Evolutionary conservation across 2,113 vertebrate species (phyloP), one percentile per base, ranked within the genome.

Genomic region (Colinus virginianus): DNA sequence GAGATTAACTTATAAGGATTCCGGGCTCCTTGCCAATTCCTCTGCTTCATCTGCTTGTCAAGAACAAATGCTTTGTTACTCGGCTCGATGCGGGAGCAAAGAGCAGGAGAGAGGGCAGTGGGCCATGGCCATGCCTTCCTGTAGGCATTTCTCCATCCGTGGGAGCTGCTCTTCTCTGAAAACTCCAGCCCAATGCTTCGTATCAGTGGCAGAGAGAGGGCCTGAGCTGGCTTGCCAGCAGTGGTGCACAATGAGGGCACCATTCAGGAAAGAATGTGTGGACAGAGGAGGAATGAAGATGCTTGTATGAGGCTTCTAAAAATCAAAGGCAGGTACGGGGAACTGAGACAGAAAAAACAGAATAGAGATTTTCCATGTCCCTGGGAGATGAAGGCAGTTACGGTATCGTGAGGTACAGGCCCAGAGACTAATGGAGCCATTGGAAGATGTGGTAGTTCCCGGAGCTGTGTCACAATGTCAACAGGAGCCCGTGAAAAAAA

Each of bases 1-100:
- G 78, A 93, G 76, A 95, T 91, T 85, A 93, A 94, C 85, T 78
- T 93, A 83, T 88, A 93, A 82, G 42, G 46, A 88, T 83, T 86
- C 77, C 0, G 0, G 92, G 90, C 88, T 96, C 32, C 43, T 91
- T 91, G 92, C 91, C 96, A 96, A 17, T 91, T 90, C 72, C n/a
- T 64, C 58, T n/a, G n/a, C n/a, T 66, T 51, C 88, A 90, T 93
- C 88, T 84, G 76, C 79, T 91, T 80, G 49, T 90, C 85, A 93
- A 53, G 61, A 94, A 36, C 69, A 90, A 93, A 86, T 30, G 43
- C 49, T 90, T 78, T 11, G 4, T 90, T 93, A 83, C 75, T 67
- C 78, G 68, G 51, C 61, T 90, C 0, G 0, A 26, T 49, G 66
- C 80, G 15, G 28, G 56, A 80, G 64, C 38, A 78, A 90, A 78